Evolutionary conservation across 2,888 invertebrate genomes (phyloP), one percentile per base, ranked within the genome.

Genomic region (Pachycephus smyrnensis): DNA sequence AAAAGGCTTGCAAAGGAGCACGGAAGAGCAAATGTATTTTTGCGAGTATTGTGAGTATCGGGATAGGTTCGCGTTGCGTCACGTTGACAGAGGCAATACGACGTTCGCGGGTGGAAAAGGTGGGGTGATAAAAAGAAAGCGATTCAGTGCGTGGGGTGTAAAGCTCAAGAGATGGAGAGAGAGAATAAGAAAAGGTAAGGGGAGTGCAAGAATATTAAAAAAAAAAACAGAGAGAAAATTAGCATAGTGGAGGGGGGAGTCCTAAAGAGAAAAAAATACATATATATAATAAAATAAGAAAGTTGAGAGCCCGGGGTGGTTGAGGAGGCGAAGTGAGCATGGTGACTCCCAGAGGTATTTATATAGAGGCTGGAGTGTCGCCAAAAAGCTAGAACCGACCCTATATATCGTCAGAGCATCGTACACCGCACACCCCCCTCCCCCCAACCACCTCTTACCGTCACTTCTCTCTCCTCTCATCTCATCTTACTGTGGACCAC

Each of bases 311-410:
- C 73, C 71, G 76, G 40, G 78, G 75, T 31, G 69, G 36, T 77
- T 80, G 81, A 81, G 78, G 79, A 74, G 80, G 82, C 77, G 78
- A 75, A 77, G 83, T 81, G 82, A 80, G 82, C 83, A 83, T 82
- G 87, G 85, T 87, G 86, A 88, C 87, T 88, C 87, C 86, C 85
- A 84, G 86, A 85, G 86, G 88, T 90, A 90, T 91, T 90, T 91
- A 90, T 89, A 90, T 86, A 87, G 84, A 86, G 85, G 81, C 86
- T 91, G 91, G 91, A 90, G 87, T 86, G 88, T 84, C 87, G 91
- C 91, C 91, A 91, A 90, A 90, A 91, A 88, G 86, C 89, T 88
- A 85, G 88, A 87, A 86, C 85, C 86, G 86, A 86, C 86, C 89
- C 88, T 88, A 89, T 88, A 89, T 89, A 88, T 88, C 89, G 88